Percentiles rank a stretch among this genome's conserved stretches.
These are phyloP conservation scores for Grus americana DNA, from an alignment of 2,113 vertebrate species.

Conservation along the genomic window DNA sequence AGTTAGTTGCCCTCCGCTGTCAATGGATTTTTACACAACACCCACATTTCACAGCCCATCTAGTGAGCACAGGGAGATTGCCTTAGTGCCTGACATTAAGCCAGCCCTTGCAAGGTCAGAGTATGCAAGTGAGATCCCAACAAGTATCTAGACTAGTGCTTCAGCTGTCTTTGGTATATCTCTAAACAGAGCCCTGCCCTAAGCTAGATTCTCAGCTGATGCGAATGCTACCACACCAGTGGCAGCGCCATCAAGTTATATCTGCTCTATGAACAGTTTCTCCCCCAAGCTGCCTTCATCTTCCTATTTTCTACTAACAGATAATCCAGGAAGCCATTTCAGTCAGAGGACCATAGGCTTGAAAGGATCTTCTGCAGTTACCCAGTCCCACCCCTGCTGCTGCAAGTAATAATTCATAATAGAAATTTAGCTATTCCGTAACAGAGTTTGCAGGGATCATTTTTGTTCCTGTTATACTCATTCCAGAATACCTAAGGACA, in stretches of 20 bases:
- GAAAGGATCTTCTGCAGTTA: neutral
- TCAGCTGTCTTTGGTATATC: neutral
- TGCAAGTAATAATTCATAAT: neutral
- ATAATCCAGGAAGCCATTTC: neutral
- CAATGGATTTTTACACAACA: neutral
- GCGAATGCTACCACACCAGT: neutral
- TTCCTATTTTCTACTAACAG: neutral
- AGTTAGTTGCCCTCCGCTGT: neutral
- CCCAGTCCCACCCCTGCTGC: neutral
- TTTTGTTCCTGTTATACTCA: neutral
- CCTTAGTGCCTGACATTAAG: neutral
- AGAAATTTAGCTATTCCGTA: neutral
- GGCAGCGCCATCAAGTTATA: neutral
- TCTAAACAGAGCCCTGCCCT: neutral
- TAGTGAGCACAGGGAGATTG: neutral
- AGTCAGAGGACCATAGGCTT: neutral
- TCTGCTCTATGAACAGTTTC: neutral
- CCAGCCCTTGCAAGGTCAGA: neutral
- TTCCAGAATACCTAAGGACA: neutral
- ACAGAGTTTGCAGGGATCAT: neutral
- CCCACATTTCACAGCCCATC: neutral
- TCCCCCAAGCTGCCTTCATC: neutral
- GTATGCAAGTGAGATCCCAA: neutral
- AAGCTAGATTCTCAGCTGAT: neutral
- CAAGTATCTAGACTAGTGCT: neutral